Base-by-base conservation (phyloP, 2,113 vertebrate species). In the Cyphomyrus discorhynchus region DNA sequence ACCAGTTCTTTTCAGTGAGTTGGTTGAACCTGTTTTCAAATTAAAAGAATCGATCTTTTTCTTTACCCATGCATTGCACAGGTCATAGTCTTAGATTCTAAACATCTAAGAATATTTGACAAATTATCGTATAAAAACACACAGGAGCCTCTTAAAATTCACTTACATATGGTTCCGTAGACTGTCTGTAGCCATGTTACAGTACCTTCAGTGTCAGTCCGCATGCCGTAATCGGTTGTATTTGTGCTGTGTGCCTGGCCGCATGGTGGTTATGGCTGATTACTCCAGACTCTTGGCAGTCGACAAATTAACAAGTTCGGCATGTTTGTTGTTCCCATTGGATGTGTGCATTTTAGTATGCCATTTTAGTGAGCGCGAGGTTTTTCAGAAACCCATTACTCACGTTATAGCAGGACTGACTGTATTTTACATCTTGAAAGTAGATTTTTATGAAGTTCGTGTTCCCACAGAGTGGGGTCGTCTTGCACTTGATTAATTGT, bases 401-500 rank as follows among this genome's bases (percentile, higher is more conserved):
- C 0, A 70, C 62, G 0, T 13, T 70, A 11, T 70, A 31, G n/a
- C n/a, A 27, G 62, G n/a, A 31, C 62, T 70, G n/a, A 70, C n/a
- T 70, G 10, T 70, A 70, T 91, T 90, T 93, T 92, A 92, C 92
- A 94, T 89, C 89, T 89, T 94, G 93, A 92, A 92, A 94, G 92
- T 89, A 52, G 89, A 39, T 39, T 19, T 42, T 74, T 58, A 94
- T 93, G 90, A 92, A 93, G 93, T 90, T 90, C 88, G 89, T 91
- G 92, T 93, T 93, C 91, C 53, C 47, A 90, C 89, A 90, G 85
- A 92, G 93, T 92, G 91, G 93, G 94, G 93, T 92, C 89, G 42
- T 92, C 92, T 94, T 94, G 94, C 93, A 94, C 95, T 93, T 94
- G 91, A 86, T 46, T 31, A 85, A 86, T 88, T 77, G 47, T 50